These are phyloP conservation scores for Chrysaora quinquecirrha DNA, from an alignment of 30 jellyfish, hydroid and myxozoan genomes.

Conservation along the genomic window DNA sequence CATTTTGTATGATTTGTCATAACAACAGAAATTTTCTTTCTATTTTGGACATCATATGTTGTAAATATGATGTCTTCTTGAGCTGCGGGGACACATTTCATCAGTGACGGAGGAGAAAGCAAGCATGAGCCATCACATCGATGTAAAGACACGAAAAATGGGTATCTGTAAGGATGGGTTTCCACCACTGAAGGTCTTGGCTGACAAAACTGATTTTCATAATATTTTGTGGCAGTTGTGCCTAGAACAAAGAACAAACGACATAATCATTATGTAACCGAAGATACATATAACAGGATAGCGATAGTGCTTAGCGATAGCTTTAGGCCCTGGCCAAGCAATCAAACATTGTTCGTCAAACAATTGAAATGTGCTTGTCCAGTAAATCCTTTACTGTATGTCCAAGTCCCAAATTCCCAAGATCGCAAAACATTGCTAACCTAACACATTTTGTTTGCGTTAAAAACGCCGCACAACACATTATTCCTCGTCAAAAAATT, in stretches of 20 bases:
- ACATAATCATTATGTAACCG: too few relatives aligned
- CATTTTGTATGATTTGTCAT: not conserved
- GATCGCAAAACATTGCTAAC: too few relatives aligned
- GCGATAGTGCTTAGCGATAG: too few relatives aligned
- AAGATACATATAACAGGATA: too few relatives aligned
- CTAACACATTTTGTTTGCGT: too few relatives aligned
- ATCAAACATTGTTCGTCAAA: too few relatives aligned
- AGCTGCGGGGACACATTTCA: not conserved
- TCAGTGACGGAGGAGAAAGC: not conserved
- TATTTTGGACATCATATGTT: not conserved
- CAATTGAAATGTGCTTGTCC: too few relatives aligned
- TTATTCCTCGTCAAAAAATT: too few relatives aligned
- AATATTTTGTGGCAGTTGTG: not conserved
- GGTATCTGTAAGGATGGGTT: not conserved
- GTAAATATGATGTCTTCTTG: not conserved
- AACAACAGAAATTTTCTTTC: not conserved
- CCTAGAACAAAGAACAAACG: not conserved
- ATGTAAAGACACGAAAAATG: not conserved
- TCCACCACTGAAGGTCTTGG: not conserved
- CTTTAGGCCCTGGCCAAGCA: too few relatives aligned
- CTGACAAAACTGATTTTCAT: conserved; percentile 2
- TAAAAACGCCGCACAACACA: too few relatives aligned
- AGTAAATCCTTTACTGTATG: too few relatives aligned
- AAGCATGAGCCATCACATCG: not conserved
- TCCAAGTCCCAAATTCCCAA: too few relatives aligned